phyloP scores from a whole-genome alignment of 1,140 invertebrate species.

The Cydia pomonella region DNA sequence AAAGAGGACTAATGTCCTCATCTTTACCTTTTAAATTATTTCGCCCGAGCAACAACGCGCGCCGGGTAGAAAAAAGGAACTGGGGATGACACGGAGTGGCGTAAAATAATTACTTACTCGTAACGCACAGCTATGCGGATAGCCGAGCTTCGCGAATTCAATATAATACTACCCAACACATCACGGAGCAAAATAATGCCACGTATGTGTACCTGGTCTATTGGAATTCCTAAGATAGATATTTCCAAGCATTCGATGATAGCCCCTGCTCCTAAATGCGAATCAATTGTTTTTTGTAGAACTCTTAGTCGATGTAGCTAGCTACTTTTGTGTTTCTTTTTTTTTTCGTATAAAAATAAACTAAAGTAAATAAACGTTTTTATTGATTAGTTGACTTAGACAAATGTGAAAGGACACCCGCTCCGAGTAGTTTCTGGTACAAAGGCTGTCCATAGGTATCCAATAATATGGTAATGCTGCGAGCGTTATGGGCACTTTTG shows the following conservation, averaged over 20 bases:
- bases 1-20: too few species aligned
- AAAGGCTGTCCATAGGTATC: too few species aligned
- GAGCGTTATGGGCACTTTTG: too few species aligned
- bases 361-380: too few species aligned
- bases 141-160: not conserved
- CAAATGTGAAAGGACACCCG: too few species aligned
- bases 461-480: too few species aligned
- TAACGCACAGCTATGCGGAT: not conserved
- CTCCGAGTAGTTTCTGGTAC: too few species aligned
- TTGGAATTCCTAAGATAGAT: slow-evolving; percentile 6
- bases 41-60: not conserved
- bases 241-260: not conserved
- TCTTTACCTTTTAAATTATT: not conserved
- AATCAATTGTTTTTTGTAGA: not conserved
- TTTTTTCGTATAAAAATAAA: too few species aligned
- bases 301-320: too few species aligned
- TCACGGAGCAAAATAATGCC: not conserved
- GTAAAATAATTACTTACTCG: slow-evolving; percentile 20
- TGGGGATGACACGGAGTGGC: slow-evolving; percentile 8
- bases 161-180: slow-evolving; percentile 7
- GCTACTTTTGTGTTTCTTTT: too few species aligned
- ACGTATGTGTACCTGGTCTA: not conserved
- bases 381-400: too few species aligned
- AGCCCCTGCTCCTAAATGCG: not conserved
- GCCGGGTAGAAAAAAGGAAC: not conserved